These are phyloP conservation scores for Drosophila pseudotakahashii DNA, from an alignment of 2,888 invertebrate genomes.

Conservation along the genomic window DNA sequence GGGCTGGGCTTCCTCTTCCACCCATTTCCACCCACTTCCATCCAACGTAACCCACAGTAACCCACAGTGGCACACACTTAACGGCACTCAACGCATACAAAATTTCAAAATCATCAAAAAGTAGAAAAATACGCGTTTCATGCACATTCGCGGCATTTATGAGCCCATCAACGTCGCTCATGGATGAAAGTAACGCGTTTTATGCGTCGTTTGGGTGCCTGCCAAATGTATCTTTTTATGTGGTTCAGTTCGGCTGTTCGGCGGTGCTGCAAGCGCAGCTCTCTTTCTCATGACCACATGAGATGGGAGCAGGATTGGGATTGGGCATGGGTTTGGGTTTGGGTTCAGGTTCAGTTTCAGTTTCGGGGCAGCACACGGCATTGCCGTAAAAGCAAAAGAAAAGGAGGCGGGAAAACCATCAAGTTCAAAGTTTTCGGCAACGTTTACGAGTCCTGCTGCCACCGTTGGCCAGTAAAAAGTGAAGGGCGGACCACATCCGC, in stretches of 20 bases:
- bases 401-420: conserved; percentile 62
- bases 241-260: conserved; percentile 39
- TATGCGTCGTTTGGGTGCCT: conserved; percentile 80
- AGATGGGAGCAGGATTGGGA: too few species aligned
- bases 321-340: too few species aligned
- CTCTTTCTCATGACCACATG: conserved; percentile 34
- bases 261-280: conserved; percentile 17
- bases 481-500: conserved; percentile 44
- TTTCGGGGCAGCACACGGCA: conserved; percentile 58
- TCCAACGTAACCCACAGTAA: not conserved
- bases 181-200: conserved; percentile 81
- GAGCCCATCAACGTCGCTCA: conserved; percentile 81
- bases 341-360: not conserved
- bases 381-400: conserved; percentile 66
- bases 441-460: conserved; percentile 70
- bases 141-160: conserved; percentile 81
- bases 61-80: conserved; percentile 51
- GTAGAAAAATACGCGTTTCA: conserved; percentile 81
- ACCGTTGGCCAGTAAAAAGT: conserved; percentile 65
- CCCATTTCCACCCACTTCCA: not conserved
- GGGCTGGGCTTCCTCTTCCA: not conserved
- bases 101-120: conserved; percentile 82
- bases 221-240: conserved; percentile 79
- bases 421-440: conserved; percentile 81
- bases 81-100: conserved; percentile 81